Conservation (phyloP, 2,888 invertebrate genomes). For the Lapara coniferarum region DNA sequence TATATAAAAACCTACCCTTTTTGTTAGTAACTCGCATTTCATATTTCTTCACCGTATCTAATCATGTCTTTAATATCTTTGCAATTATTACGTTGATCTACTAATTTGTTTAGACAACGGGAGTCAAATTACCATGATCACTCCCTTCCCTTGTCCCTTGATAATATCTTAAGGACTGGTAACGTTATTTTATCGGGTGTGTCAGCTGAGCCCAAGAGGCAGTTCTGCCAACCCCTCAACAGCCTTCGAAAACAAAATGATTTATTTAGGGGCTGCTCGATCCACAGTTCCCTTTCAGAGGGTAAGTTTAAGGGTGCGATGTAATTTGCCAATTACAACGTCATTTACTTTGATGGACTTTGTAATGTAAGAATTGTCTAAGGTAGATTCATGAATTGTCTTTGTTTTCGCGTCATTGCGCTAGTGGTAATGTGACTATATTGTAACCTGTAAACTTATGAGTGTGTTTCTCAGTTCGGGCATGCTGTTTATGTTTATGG, state of each 20-base stretch:
- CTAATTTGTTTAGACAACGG: background rate
- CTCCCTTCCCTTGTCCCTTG: conserved; percentile 1
- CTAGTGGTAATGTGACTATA: too few species aligned
- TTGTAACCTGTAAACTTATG: too few species aligned
- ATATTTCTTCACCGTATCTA: too few species aligned
- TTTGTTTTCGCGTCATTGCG: too few species aligned
- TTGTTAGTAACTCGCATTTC: too few species aligned
- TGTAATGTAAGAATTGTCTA: too few species aligned
- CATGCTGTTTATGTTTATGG: too few species aligned
- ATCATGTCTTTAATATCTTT: too few species aligned
- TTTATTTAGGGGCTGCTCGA: conserved; percentile 22
- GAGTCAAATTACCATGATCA: background rate
- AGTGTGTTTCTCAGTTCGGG: too few species aligned
- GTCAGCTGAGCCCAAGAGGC: conserved; percentile 12
- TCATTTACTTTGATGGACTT: background rate
- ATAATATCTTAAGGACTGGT: conserved; percentile 17
- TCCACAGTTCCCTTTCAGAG: background rate
- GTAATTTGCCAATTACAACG: background rate
- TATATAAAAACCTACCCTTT: background rate
- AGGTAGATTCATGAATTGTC: too few species aligned
- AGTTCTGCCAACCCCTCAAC: conserved; percentile 4
- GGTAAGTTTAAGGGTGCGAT: background rate
- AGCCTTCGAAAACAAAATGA: conserved; percentile 23
- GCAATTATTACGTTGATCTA: background rate
- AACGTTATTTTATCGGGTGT: background rate